These are phyloP conservation scores for Apotomis betuletana DNA, from an alignment of 2,888 invertebrate genomes.

Conservation along the genomic window DNA sequence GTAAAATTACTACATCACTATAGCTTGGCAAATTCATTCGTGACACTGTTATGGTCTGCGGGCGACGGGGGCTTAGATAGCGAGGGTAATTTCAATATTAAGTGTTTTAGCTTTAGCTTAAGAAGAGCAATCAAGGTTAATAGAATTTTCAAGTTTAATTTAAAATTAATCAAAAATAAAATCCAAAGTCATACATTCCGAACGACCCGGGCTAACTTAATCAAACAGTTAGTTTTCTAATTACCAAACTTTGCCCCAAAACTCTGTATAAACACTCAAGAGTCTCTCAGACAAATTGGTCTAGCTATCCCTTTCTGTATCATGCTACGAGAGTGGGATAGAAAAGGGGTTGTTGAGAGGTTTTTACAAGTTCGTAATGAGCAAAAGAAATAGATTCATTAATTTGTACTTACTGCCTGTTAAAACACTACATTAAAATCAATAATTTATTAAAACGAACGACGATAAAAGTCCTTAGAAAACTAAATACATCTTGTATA, in stretches of 20 bases:
- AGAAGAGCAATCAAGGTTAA: neutral
- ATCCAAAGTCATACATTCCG: conserved; percentile 14
- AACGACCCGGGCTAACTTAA: conserved; percentile 18
- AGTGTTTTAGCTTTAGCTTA: too few relatives aligned
- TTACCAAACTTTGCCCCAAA: conserved; percentile 25
- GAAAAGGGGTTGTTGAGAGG: neutral
- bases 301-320: conserved; percentile 4
- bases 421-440: too few relatives aligned
- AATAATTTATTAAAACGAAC: too few relatives aligned
- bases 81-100: too few relatives aligned
- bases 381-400: neutral
- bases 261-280: conserved; percentile 18
- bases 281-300: conserved; percentile 26
- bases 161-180: conserved; percentile 28
- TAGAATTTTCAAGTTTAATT: neutral
- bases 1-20: too few relatives aligned
- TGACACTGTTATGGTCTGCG: too few relatives aligned
- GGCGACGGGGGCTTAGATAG: too few relatives aligned
- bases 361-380: conserved; percentile 4
- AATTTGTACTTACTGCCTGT: neutral
- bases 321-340: neutral
- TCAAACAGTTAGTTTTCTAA: conserved; percentile 37
- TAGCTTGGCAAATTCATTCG: too few relatives aligned
- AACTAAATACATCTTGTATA: too few relatives aligned
- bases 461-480: too few relatives aligned